Conservation (phyloP, 2,888 invertebrate genomes). For the Lasius platythorax region DNA sequence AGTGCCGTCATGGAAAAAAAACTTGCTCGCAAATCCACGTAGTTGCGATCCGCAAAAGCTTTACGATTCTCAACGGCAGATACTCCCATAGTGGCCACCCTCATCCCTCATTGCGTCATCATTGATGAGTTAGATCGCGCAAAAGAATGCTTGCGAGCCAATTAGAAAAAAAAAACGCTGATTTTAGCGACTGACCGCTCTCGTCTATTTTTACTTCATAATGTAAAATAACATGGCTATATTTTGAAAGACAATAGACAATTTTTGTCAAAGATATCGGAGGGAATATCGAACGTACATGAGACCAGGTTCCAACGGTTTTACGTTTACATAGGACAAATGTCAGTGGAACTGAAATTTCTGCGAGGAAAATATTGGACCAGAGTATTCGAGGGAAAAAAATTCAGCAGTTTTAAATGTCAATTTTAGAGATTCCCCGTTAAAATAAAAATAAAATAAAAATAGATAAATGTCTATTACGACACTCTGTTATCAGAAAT, state of each 20-base stretch:
- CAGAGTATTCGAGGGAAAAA: not conserved
- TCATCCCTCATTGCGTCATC: conserved; percentile 2
- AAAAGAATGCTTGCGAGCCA: not conserved
- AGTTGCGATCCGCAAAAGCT: conserved; percentile 38
- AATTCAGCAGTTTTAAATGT: conserved; percentile 8
- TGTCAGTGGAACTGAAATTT: conserved; percentile 19
- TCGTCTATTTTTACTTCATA: not conserved
- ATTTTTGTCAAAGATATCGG: not conserved
- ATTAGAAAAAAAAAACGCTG: conserved; percentile 1
- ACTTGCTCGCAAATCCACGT: conserved; percentile 30
- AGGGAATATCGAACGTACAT: not conserved
- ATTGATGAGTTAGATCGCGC: not conserved
- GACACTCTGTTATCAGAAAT: not conserved
- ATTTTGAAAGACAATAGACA: not conserved
- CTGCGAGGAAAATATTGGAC: conserved; percentile 20
- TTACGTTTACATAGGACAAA: conserved; percentile 23
- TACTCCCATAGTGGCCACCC: not conserved
- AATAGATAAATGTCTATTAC: not conserved
- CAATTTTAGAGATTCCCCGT: not conserved
- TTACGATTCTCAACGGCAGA: conserved; percentile 13
- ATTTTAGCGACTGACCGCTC: not conserved
- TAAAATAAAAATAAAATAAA: not conserved
- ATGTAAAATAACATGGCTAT: not conserved
- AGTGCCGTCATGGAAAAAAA: conserved; percentile 53
- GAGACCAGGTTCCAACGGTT: conserved; percentile 1